Evolutionary conservation across 2,113 vertebrate species (phyloP).

Genomic region (Daboia siamensis): DNA sequence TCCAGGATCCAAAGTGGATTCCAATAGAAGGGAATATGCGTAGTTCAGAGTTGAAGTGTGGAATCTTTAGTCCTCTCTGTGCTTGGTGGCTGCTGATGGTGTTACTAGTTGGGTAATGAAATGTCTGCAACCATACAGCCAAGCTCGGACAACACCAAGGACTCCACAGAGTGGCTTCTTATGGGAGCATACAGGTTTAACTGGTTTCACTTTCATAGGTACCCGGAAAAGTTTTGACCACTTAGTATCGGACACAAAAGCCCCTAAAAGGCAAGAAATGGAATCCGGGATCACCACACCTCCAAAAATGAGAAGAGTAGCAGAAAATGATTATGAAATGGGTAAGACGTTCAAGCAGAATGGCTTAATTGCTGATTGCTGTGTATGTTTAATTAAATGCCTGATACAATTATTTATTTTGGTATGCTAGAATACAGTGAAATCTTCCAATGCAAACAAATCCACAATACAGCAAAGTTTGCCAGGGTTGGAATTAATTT

Average conservation of each 20-base stretch:
- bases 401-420: neutral
- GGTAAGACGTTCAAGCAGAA: slow-evolving; percentile 75
- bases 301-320: slow-evolving; percentile 97
- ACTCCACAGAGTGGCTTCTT: neutral
- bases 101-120: neutral
- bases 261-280: slow-evolving; percentile 96
- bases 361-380: neutral
- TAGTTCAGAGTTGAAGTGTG: neutral
- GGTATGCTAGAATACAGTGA: neutral
- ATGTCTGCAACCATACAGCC: neutral
- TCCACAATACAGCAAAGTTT: neutral
- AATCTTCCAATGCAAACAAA: neutral
- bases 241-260: slow-evolving; percentile 97
- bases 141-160: neutral
- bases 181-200: neutral
- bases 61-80: neutral
- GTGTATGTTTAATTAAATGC: neutral
- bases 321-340: slow-evolving; percentile 95
- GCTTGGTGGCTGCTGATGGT: neutral
- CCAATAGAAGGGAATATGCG: neutral
- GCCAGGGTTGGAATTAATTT: neutral
- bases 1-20: neutral
- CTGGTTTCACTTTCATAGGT: slow-evolving; percentile 75
- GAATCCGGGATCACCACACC: slow-evolving; percentile 97
- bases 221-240: slow-evolving; percentile 99